These are phyloP conservation scores for Procavia capensis DNA, from an alignment of 2,113 vertebrate genomes.

Conservation along the genomic window DNA sequence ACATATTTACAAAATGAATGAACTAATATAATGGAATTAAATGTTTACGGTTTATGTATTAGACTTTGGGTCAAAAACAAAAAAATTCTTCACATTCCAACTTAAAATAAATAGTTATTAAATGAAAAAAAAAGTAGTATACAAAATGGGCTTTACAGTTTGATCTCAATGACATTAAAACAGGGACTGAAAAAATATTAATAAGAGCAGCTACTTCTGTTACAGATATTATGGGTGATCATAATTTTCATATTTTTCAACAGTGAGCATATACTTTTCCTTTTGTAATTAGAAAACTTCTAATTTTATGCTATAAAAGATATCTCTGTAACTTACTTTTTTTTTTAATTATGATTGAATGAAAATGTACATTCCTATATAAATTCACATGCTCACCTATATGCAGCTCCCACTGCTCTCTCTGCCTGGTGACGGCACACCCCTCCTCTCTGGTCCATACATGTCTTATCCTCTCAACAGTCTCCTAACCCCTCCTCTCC, in stretches of 20 bases:
- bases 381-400: too few species aligned
- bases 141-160: neutral
- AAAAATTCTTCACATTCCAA: neutral
- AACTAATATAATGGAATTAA: neutral
- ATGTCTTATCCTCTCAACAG: too few species aligned
- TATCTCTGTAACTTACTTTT: neutral
- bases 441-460: too few species aligned
- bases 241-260: conserved; percentile 49
- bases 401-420: too few species aligned
- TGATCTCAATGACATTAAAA: conserved; percentile 11
- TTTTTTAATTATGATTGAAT: too few species aligned
- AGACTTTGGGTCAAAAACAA: neutral
- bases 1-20: neutral
- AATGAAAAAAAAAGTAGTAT: neutral
- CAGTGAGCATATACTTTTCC: neutral
- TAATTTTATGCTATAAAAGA: conserved; percentile 15
- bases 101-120: conserved; percentile 27
- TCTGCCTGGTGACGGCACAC: too few species aligned
- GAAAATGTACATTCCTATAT: too few species aligned
- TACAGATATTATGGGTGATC: neutral
- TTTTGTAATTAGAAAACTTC: conserved; percentile 40
- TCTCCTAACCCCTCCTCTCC: too few species aligned
- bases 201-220: neutral
- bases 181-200: neutral
- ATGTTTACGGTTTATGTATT: conserved; percentile 1